These are phyloP conservation scores for Agonum fuliginosum DNA, from an alignment of 2,888 invertebrate species.

Conservation along the genomic window DNA sequence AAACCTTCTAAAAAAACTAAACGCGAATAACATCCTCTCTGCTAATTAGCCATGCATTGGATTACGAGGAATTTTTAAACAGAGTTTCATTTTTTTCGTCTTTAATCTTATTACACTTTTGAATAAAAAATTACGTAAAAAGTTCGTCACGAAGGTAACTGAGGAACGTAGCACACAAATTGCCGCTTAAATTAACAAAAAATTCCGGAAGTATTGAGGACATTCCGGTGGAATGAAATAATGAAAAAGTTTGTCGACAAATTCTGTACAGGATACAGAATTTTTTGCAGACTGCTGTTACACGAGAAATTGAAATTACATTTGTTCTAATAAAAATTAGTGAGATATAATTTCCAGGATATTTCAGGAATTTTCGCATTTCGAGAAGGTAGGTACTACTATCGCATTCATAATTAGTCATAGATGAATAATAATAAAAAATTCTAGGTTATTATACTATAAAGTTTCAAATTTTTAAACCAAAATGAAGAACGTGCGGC, in stretches of 20 bases:
- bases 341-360: too few species aligned
- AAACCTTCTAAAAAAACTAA: not conserved
- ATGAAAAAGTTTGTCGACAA: not conserved
- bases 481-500: too few species aligned
- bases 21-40: not conserved
- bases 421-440: too few species aligned
- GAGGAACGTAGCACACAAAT: conserved; percentile 36
- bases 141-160: conserved; percentile 1
- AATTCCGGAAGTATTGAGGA: conserved; percentile 17
- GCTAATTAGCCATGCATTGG: conserved; percentile 5
- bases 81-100: not conserved
- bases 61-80: conserved; percentile 15
- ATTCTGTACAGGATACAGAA: not conserved
- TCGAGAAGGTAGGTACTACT: too few species aligned
- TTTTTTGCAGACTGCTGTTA: not conserved
- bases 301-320: not conserved
- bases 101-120: conserved; percentile 24
- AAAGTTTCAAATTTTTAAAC: too few species aligned
- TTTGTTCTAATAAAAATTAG: not conserved
- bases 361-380: too few species aligned
- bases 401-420: too few species aligned
- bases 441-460: too few species aligned
- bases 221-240: conserved; percentile 2
- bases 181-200: conserved; percentile 33
- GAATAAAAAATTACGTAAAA: not conserved